These are phyloP conservation scores for Nothobranchius furzeri DNA, from an alignment of 2,113 vertebrate species.

Conservation along the genomic window DNA sequence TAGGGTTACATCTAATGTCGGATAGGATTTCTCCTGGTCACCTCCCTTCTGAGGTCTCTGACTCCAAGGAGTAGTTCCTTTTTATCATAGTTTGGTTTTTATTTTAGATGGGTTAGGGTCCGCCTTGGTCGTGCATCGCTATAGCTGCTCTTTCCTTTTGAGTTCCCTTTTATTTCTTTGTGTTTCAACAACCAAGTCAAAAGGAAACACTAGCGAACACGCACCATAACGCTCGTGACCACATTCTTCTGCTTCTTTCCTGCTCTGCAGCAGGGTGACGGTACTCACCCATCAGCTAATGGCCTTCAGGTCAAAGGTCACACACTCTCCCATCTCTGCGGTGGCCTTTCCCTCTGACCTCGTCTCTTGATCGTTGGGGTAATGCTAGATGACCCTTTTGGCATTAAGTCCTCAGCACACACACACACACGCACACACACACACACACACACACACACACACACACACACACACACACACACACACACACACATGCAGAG, in stretches of 20 bases:
- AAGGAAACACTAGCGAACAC: neutral
- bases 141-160: no score
- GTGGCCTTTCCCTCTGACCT: constrained; percentile 48
- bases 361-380: constrained; percentile 39
- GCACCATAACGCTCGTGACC: neutral
- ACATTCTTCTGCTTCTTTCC: constrained; percentile 16
- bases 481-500: constrained; percentile 8
- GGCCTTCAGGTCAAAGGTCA: constrained; percentile 50
- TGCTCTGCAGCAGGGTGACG: constrained; percentile 27
- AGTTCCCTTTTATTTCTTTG: neutral
- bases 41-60: no score
- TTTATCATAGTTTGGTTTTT: no score
- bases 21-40: no score
- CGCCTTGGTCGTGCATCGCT: no score
- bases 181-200: neutral
- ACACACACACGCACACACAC: constrained; percentile 5
- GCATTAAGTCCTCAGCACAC: constrained; percentile 25
- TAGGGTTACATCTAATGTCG: no score
- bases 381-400: constrained; percentile 42
- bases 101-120: no score
- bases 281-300: constrained; percentile 62
- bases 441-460: constrained; percentile 6
- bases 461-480: neutral
- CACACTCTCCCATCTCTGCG: constrained; percentile 37
- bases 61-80: no score